phyloP scores from a whole-genome alignment of 1,140 invertebrate species.

The Trialeurodes vaporariorum region DNA sequence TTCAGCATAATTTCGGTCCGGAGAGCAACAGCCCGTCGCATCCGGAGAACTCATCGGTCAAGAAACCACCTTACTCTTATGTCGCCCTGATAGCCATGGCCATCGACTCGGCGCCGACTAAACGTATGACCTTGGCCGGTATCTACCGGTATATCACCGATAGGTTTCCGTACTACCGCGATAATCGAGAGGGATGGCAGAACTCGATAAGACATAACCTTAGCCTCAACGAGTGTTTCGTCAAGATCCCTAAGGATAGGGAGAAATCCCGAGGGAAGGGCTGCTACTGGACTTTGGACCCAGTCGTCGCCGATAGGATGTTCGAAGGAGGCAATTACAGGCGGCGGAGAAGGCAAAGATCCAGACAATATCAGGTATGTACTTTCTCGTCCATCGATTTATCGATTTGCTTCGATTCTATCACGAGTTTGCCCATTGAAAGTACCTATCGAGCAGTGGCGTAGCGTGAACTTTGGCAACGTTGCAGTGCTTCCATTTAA shows the following conservation, averaged over 20 bases:
- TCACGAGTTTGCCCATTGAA: too few relatives aligned
- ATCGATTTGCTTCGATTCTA: background rate
- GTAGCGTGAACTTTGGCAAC: background rate
- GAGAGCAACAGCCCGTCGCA: slow-evolving; percentile 23
- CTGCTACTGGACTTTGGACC: slow-evolving; percentile 94
- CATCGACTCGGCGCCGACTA: slow-evolving; percentile 84
- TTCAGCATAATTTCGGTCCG: background rate
- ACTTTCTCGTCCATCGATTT: too few relatives aligned
- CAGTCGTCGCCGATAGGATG: slow-evolving; percentile 89
- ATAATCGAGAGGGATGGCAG: slow-evolving; percentile 93
- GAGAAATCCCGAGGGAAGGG: slow-evolving; percentile 95
- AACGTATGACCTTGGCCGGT: slow-evolving; percentile 90
- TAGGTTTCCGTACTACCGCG: slow-evolving; percentile 92
- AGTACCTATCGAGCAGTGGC: background rate
- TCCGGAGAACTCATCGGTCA: slow-evolving; percentile 33
- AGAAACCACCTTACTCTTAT: slow-evolving; percentile 96
- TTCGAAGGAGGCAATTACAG: slow-evolving; percentile 76
- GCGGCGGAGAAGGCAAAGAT: slow-evolving; percentile 15
- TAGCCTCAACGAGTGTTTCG: slow-evolving; percentile 96
- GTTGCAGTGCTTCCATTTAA: background rate
- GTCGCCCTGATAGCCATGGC: slow-evolving; percentile 98
- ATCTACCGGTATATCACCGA: slow-evolving; percentile 97
- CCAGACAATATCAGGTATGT: background rate
- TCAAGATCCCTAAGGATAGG: slow-evolving; percentile 62
- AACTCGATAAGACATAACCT: slow-evolving; percentile 95